Conservation (phyloP, 2,888 invertebrate genomes). For the Pedicia rivosa region DNA sequence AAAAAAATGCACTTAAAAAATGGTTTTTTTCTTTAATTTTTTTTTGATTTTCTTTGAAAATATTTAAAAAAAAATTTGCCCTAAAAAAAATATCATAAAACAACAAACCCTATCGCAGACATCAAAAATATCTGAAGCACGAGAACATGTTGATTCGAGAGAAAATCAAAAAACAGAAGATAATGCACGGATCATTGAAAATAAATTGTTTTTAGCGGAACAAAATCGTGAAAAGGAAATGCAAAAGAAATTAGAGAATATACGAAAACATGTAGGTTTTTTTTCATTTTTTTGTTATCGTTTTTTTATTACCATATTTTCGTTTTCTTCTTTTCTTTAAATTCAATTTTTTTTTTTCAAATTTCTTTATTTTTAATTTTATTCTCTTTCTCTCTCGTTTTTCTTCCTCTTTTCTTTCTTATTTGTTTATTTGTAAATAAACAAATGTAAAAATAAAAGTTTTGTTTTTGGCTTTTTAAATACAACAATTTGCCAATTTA, state of each 20-base stretch:
- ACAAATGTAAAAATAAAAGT: too few species aligned
- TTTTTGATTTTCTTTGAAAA: neutral
- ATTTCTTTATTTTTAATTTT: neutral
- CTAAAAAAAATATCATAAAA: neutral
- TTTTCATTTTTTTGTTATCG: constrained; percentile 9
- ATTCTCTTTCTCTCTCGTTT: too few species aligned
- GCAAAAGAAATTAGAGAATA: constrained; percentile 69
- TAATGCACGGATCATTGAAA: constrained; percentile 50
- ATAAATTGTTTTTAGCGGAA: constrained; percentile 64
- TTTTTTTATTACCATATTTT: constrained; percentile 7
- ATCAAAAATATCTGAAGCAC: constrained; percentile 50
- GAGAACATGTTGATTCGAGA: constrained; percentile 39
- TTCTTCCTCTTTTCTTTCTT: too few species aligned
- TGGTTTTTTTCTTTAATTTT: neutral
- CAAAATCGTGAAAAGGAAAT: constrained; percentile 72
- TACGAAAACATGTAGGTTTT: constrained; percentile 65
- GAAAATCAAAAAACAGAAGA: constrained; percentile 46
- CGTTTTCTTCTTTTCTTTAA: constrained; percentile 1
- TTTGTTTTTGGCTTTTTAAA: too few species aligned
- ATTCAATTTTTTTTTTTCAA: constrained; percentile 5
- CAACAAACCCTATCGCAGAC: constrained; percentile 25
- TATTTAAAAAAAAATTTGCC: constrained; percentile 1
- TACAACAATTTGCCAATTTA: too few species aligned
- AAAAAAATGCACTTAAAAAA: too few species aligned
- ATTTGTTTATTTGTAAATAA: too few species aligned